Evolutionary conservation across 2,113 vertebrate species (phyloP).

Genomic region (Chloropsis cyanopogon): DNA sequence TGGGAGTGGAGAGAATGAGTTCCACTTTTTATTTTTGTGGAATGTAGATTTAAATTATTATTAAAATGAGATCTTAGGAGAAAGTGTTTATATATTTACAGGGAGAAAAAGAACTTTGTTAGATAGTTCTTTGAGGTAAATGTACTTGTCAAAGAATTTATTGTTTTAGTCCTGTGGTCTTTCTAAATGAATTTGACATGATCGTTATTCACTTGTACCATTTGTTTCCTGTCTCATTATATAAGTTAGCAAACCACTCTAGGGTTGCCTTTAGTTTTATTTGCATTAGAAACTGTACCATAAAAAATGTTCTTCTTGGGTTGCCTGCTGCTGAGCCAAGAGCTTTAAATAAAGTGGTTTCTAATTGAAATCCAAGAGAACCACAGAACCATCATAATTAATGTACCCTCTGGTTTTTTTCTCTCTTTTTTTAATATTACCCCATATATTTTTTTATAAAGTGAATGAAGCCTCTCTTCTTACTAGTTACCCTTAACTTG

Average conservation of each 20-base stretch:
- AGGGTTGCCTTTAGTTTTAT: slow-evolving; percentile 36
- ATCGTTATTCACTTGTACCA: neutral
- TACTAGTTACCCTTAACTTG: neutral
- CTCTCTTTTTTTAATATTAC: neutral
- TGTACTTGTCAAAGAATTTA: neutral
- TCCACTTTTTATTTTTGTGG: neutral
- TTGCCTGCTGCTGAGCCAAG: neutral
- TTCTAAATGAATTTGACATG: neutral
- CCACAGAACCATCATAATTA: neutral
- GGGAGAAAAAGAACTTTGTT: neutral
- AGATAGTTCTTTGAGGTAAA: neutral
- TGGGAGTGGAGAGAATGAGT: neutral
- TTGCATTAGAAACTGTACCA: slow-evolving; percentile 15
- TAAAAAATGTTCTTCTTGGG: neutral
- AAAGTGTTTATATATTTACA: neutral
- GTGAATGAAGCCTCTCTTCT: neutral
- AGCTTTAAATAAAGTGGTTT: slow-evolving; percentile 47
- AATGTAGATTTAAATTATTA: neutral
- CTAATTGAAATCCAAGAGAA: slow-evolving; percentile 27
- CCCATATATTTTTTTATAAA: neutral
- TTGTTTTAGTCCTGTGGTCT: neutral
- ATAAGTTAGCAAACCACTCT: slow-evolving; percentile 27
- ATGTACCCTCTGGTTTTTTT: neutral
- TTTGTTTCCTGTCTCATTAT: slow-evolving; percentile 38
- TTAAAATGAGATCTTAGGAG: neutral